Evolutionary conservation across 2,888 invertebrate species (phyloP), one percentile per base, ranked within the genome.

Genomic region (Lepidochrysops patricia): DNA sequence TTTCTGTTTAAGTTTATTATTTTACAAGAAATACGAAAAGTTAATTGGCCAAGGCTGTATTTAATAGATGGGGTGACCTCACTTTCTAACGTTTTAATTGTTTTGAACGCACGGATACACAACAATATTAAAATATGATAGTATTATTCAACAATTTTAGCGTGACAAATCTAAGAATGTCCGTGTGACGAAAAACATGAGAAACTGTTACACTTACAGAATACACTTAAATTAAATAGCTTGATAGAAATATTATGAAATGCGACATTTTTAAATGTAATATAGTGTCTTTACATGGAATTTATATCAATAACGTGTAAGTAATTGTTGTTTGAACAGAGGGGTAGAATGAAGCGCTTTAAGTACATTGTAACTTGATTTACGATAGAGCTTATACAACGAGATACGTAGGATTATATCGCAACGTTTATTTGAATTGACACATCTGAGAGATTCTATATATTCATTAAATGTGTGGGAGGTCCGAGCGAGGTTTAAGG

Each of bases 391-490:
- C 43, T 32, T 19, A 56, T 43, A 58, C 13, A n/a, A 27, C 52
- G 9, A 34, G 49, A 49, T 48, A 48, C 58, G 49, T 58, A 48
- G 49, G 29, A 34, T 58, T 50, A 26, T 34, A 58, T 50, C 34
- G 48, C 19, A 43, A 43, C 49, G 32, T 50, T 50, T 26, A 58
- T 58, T 58, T 58, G 26, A 58, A 61, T 52, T 57, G 60, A 60
- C 61, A 62, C 59, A 61, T 34, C 61, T 62, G 37, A 43, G 60
- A 59, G 57, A 57, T 56, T 43, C 37, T 68, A 70, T 74, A 71
- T 72, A 69, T 70, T 70, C 72, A 68, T 72, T 59, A 57, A 34
- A 29, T 61, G 68, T 68, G 80, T 84, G 75, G 84, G 83, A 73
- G 79, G 73, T 70, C 71, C 69, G 70, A 76, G 70, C 74, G 70